Base-by-base conservation (phyloP, 2,888 invertebrate species). In the Nemotelus nigrinus region DNA sequence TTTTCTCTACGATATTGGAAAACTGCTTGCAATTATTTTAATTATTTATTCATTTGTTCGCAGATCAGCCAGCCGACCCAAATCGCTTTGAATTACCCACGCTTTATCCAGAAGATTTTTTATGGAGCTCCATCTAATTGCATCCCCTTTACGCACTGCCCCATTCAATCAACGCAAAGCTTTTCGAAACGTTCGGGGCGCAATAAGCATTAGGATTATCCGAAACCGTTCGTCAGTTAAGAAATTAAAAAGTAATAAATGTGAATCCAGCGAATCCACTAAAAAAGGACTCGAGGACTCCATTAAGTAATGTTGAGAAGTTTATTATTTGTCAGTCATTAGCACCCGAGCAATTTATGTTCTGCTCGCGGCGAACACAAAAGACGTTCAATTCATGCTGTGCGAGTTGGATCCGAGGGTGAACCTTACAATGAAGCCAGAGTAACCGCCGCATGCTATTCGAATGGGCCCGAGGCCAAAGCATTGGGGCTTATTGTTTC, bases 211-310 rank as follows among this genome's bases (percentile, higher is more conserved):
- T 53, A 70, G 53, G 43, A 47, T 70, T 70, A 47, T 55, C 6
- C 39, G 53, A 53, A 43, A 7, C 44, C 55, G 43, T 53, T 70
- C 70, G 41, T 41, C 7, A 41, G 43, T 63, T 43, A 43, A 53
- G 41, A 70, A 70, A 70, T 70, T 70, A 70, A 70, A 70, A 70
- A 70, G 70, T 70, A 70, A 70, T 70, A 70, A 70, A 70, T 70
- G 70, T 53, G 43, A 70, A 39, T 70, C 70, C 53, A 55, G 43
- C 41, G 53, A 53, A 8, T 48, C n/a, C 41, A 39, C 70, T 53
- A 43, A 8, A 70, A 70, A 70, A 47, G 55, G 70, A 55, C 48
- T 67, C 6, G 8, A 44, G 67, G n/a, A 55, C 53, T 70, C 58
- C 72, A 58, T 58, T n/a, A 72, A 58, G 72, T 4, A 58, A 44